phyloP scores from a whole-genome alignment of 2,888 invertebrate genomes.

The Callimorpha dominula region DNA sequence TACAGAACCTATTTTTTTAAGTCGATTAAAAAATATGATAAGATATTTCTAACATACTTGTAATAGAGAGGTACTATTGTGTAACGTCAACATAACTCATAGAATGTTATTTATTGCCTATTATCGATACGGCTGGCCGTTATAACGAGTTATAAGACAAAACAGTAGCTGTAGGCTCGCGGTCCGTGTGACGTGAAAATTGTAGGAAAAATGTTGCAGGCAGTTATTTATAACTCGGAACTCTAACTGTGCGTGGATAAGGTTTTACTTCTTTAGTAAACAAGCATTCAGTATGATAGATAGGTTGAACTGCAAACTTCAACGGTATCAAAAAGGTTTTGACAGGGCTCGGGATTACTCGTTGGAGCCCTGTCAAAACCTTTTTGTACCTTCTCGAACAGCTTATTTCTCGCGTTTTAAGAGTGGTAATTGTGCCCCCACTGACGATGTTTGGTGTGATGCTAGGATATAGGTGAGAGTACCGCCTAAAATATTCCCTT shows the following conservation, averaged over 20 bases:
- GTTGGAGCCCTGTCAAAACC: no score
- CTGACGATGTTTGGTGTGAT: no score
- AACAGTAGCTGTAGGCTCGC: slow-evolving; percentile 72
- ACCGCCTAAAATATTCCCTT: no score
- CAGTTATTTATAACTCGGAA: slow-evolving; percentile 63
- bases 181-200: slow-evolving; percentile 66
- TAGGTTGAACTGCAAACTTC: no score
- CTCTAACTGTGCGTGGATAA: background rate
- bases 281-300: background rate
- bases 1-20: no score
- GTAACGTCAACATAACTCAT: slow-evolving; percentile 65
- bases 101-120: slow-evolving; percentile 63
- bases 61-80: slow-evolving; percentile 53
- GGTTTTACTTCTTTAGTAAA: background rate
- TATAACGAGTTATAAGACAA: slow-evolving; percentile 35
- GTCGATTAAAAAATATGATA: background rate
- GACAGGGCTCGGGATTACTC: no score
- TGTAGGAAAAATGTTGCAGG: slow-evolving; percentile 67
- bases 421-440: no score
- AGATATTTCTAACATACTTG: slow-evolving; percentile 14
- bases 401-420: no score
- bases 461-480: no score
- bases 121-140: slow-evolving; percentile 52
- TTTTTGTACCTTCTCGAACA: no score
- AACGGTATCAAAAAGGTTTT: no score